Evolutionary conservation across 2,797 vertebrate species (phyloP).

Genomic region (Avahi laniger): DNA sequence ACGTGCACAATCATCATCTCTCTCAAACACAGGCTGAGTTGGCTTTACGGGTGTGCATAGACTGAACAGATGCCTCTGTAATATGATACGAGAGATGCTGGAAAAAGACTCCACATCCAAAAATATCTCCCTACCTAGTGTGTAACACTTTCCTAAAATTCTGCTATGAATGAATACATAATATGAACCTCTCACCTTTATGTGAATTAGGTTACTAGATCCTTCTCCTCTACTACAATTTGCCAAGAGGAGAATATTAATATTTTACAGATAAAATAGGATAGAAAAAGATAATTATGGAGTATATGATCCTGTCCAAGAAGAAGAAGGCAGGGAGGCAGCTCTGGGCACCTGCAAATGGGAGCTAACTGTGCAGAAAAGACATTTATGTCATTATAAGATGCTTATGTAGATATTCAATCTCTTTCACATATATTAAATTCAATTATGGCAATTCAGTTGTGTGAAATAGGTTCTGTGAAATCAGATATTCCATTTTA

Average conservation of each 20-base stretch:
- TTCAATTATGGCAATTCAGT: not conserved
- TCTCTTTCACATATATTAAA: slow-evolving; percentile 14
- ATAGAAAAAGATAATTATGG: not conserved
- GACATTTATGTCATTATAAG: not conserved
- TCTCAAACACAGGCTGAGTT: slow-evolving; percentile 3
- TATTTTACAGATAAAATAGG: slow-evolving; percentile 50
- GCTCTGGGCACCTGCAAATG: not conserved
- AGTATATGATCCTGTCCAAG: not conserved
- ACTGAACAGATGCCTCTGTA: slow-evolving; percentile 57
- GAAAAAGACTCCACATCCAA: slow-evolving; percentile 22
- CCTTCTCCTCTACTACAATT: not conserved
- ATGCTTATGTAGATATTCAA: not conserved
- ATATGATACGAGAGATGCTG: slow-evolving; percentile 15
- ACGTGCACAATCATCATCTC: not conserved
- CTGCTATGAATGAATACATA: slow-evolving; percentile 20
- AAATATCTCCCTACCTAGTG: slow-evolving; percentile 53
- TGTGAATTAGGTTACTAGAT: slow-evolving; percentile 15
- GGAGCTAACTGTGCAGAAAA: not conserved
- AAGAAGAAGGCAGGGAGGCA: not conserved
- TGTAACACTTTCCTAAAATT: slow-evolving; percentile 47
- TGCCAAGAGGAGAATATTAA: not conserved
- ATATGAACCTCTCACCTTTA: slow-evolving; percentile 40
- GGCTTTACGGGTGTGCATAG: not conserved
- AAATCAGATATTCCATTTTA: not conserved
- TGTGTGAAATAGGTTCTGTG: not conserved